phyloP scores from a whole-genome alignment of 2,888 invertebrate genomes.

The Oligia latruncula region DNA sequence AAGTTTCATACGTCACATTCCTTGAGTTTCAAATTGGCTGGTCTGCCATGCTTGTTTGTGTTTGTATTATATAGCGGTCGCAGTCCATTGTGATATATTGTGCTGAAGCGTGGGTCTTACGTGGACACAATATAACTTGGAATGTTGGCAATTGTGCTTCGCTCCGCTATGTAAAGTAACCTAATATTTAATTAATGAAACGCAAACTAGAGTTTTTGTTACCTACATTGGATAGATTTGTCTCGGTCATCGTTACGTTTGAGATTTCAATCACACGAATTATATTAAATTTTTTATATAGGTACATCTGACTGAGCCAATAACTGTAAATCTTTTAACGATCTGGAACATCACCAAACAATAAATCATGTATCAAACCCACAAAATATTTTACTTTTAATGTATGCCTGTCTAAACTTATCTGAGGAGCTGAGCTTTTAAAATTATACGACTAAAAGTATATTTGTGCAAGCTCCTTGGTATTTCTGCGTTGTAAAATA shows the following conservation, averaged over 20 bases:
- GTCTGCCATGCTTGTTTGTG: constrained; percentile 19
- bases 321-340: constrained; percentile 7
- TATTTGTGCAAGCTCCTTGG: not conserved
- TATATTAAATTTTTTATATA: too few species aligned
- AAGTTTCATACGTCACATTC: constrained; percentile 1
- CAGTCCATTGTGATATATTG: constrained; percentile 22
- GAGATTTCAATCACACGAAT: not conserved
- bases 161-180: not conserved
- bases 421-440: not conserved
- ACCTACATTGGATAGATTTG: not conserved
- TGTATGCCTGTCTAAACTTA: not conserved
- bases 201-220: not conserved
- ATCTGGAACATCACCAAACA: constrained; percentile 1
- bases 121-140: constrained; percentile 15
- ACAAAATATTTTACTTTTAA: too few species aligned
- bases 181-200: constrained; percentile 19
- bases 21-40: constrained; percentile 11
- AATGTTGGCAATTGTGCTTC: not conserved
- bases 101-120: constrained; percentile 15
- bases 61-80: not conserved
- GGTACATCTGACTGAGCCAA: too few species aligned
- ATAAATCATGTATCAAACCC: constrained; percentile 2
- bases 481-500: not conserved
- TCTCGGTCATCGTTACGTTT: not conserved
- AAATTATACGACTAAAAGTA: not conserved